Conservation (phyloP, 2,113 vertebrate genomes). For the Gyps fulvus region DNA sequence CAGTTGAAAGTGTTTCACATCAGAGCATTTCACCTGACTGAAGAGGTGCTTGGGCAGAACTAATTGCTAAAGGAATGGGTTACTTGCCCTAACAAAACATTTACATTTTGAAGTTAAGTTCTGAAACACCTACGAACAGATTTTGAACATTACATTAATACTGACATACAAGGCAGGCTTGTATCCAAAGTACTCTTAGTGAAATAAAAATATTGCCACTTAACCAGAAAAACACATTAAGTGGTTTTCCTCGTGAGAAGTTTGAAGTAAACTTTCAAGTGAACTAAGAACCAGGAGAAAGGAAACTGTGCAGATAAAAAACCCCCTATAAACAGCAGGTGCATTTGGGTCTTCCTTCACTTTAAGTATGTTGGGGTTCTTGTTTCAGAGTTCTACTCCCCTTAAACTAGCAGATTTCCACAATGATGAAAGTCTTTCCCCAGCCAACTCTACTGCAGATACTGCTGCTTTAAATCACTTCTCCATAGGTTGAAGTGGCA, state of each 20-base stretch:
- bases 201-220: neutral
- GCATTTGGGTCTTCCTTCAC: neutral
- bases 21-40: neutral
- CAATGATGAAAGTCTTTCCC: neutral
- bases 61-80: neutral
- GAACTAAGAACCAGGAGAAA: neutral
- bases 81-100: neutral
- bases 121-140: neutral
- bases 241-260: neutral
- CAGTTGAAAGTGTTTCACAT: neutral
- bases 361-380: neutral
- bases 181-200: neutral
- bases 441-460: neutral
- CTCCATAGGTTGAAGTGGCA: neutral
- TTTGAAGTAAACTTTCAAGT: neutral
- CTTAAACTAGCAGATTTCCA: neutral
- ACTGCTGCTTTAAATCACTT: neutral
- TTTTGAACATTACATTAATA: neutral
- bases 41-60: neutral
- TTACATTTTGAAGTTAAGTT: neutral
- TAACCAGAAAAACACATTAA: neutral
- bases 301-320: neutral
- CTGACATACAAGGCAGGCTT: neutral
- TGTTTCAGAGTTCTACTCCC: neutral
- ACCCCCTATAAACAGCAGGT: neutral